Evolutionary conservation across 1,140 invertebrate species (phyloP).

Genomic region (Zaprionus camerounensis): DNA sequence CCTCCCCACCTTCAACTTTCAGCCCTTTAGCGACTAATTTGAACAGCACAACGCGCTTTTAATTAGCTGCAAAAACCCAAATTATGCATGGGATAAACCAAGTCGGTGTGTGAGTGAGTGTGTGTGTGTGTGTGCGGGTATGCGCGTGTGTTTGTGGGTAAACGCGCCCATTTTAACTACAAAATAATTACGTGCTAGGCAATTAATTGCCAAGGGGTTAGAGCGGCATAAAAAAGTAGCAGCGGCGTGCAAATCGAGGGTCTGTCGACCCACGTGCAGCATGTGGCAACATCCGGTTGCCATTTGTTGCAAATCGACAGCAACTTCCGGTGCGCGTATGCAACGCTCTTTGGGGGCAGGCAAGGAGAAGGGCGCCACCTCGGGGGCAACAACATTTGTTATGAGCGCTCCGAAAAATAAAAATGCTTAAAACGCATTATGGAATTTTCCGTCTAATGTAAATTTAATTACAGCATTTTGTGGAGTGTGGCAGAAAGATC

Average conservation of each 20-base stretch:
- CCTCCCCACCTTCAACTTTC: neutral
- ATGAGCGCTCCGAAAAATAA: conserved; percentile 51
- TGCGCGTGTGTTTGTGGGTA: conserved; percentile 28
- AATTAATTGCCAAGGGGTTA: conserved; percentile 79
- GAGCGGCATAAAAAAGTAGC: conserved; percentile 53
- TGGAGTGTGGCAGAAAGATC: neutral
- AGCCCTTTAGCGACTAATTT: conserved; percentile 53
- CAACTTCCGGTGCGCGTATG: conserved; percentile 68
- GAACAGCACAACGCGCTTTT: conserved; percentile 69
- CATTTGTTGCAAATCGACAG: conserved; percentile 81
- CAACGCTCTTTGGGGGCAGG: neutral
- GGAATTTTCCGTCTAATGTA: conserved; percentile 48
- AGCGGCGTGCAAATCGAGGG: conserved; percentile 6
- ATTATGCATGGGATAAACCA: conserved; percentile 67
- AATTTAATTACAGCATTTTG: conserved; percentile 51
- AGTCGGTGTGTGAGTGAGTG: neutral
- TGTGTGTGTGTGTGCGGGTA: neutral
- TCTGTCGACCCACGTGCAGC: conserved; percentile 56
- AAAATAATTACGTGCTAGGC: conserved; percentile 81
- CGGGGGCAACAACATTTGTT: conserved; percentile 53
- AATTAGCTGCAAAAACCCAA: conserved; percentile 79
- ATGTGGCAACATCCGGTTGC: conserved; percentile 78
- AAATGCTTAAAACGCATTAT: conserved; percentile 40
- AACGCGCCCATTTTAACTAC: conserved; percentile 74
- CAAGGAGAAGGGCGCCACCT: neutral